phyloP scores from a whole-genome alignment of 2,888 invertebrate species.

The Drosophila ezoana region DNA sequence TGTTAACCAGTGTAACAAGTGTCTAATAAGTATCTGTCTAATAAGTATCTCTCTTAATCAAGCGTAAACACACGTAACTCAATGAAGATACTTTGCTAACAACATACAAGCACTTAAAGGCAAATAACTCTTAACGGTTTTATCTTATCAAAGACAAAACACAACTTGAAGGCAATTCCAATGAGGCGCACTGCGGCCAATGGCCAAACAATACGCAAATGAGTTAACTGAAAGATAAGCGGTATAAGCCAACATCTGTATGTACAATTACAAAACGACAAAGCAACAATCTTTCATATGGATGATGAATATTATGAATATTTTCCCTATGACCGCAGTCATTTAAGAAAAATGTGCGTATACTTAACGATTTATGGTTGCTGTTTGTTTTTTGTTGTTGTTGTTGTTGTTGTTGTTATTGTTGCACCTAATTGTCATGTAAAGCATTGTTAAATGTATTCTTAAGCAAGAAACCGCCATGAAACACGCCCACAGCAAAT shows the following conservation, averaged over 20 bases:
- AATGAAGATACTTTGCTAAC: conserved; percentile 6
- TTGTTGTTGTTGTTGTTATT: conserved; percentile 16
- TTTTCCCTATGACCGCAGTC: conserved; percentile 82
- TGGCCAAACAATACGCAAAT: conserved; percentile 57
- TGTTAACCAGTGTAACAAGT: not conserved
- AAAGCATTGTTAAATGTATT: conserved; percentile 42
- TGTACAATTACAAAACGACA: not conserved
- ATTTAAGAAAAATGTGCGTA: conserved; percentile 83
- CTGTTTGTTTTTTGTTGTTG: conserved; percentile 21
- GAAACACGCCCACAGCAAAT: conserved; percentile 31
- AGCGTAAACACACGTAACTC: conserved; percentile 21
- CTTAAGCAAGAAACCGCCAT: conserved; percentile 37
- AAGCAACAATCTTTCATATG: conserved; percentile 62
- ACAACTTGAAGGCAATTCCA: conserved; percentile 24
- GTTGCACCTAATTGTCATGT: conserved; percentile 48
- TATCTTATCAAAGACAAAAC: conserved; percentile 53
- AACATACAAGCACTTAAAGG: not conserved
- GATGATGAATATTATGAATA: conserved; percentile 83
- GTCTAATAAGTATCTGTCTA: not conserved
- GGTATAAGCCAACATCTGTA: not conserved
- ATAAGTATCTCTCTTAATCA: conserved; percentile 1
- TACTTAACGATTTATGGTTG: conserved; percentile 37
- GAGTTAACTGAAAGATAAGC: conserved; percentile 45
- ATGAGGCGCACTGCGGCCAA: conserved; percentile 49
- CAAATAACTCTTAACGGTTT: conserved; percentile 13